Evolutionary conservation across 2,888 invertebrate species (phyloP), one percentile per base, ranked within the genome.

Genomic region (Rotaria sp.): DNA sequence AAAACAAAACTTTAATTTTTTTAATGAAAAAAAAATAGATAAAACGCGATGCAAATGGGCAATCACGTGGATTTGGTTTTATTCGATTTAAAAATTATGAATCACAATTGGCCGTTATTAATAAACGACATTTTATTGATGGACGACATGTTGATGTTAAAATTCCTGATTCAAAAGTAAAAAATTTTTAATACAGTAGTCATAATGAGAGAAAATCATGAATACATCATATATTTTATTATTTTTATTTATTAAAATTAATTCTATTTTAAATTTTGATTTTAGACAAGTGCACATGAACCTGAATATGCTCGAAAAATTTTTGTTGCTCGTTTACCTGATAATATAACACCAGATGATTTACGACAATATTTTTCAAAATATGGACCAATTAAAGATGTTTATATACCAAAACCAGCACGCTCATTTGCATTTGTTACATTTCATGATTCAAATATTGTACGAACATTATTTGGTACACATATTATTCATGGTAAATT

Each of bases 101-200:
- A 89, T 95, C 96, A 67, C 99, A 99, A 92, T 94, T 96, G 93
- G 94, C 96, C 90, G 97, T 97, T 55, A 93, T 99, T 87, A 94
- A 96, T 30, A 96, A 96, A 90, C 84, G 97, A 87, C 97, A 97
- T 91, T 95, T 96, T 92, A 97, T 99, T 89, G 98, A 97, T 92
- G 97, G 97, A 0, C 93, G 99, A 88, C 96, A 96, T 96, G 98
- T 98, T 90, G 97, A 98, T 92, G 97, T 98, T 3, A 96, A 97
- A 92, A 95, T 99, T 90, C 98, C 98, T 52, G 96, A 97, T 92
- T 97, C 96, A 11, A 96, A 96, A 93, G 94, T 94, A 88, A 41
- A n/a, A 30, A 15, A 30, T 45, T 45, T 45, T 45, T 45, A 8
- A 45, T n/a, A n/a, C n/a, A n/a, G n/a, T n/a, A n/a, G n/a, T n/a